Base-by-base conservation (phyloP, 2,113 vertebrate species). In the Otus sunia region DNA sequence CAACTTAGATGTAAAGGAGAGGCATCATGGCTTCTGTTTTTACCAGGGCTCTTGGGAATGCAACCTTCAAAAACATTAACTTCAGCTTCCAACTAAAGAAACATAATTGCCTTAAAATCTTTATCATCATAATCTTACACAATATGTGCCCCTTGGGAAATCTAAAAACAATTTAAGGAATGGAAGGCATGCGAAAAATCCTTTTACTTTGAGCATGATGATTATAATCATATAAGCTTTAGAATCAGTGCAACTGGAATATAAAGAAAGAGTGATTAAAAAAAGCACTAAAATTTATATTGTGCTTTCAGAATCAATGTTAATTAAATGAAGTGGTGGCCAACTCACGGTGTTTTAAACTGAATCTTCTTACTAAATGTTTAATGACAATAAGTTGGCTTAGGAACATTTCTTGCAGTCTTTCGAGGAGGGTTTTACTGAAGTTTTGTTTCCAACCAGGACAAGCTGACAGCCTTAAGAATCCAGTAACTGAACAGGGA, bases 151-250 rank as follows among this genome's bases (percentile, higher is more conserved):
- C 83, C 81, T 60, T 90, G 96, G 92, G 97, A 97, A 97, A 97
- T 97, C 66, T 96, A 90, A 97, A 97, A 96, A 96, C 90, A 95
- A 93, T 96, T 96, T 97, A 95, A 96, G 74, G 90, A 96, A 97
- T 95, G 58, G 79, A 90, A 97, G 56, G 68, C 53, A 94, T 32
- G 80, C 89, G 85, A 39, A 83, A 96, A 96, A 87, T 92, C 89
- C 75, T 97, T 97, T 97, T 96, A 95, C 71, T 97, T 97, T 95
- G 84, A 97, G 90, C 59, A 86, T 43, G 87, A 89, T 94, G 92
- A 96, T 97, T 95, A 97, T 97, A 85, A 90, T 96, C 63, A 43
- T 95, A 93, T 86, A 88, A 94, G 92, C 37, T 85, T 68, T 83
- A 49, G 86, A 88, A 85, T 90, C 82, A 85, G 45, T 80, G 78